Conservation (phyloP, 2,797 vertebrate genomes). For the Gymnodraco acuticeps region DNA sequence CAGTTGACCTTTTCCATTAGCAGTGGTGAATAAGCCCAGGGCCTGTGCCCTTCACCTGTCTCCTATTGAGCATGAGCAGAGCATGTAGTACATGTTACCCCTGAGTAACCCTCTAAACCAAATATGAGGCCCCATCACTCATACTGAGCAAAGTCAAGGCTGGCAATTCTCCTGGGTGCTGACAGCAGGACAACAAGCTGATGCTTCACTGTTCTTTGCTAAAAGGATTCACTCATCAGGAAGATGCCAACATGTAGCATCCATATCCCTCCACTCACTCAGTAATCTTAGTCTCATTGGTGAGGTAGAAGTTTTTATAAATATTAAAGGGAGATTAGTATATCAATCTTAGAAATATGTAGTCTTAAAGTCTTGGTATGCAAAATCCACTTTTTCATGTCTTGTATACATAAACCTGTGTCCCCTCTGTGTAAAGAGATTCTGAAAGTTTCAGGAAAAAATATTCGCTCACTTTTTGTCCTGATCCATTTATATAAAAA, state of each 20-base stretch:
- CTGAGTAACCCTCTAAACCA: constrained; percentile 65
- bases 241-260: constrained; percentile 21
- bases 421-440: too few species aligned
- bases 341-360: background rate
- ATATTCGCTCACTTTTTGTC: too few species aligned
- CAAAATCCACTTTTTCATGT: too few species aligned
- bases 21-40: constrained; percentile 41
- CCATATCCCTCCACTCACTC: background rate
- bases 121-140: constrained; percentile 78
- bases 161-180: constrained; percentile 64
- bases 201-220: constrained; percentile 54
- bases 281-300: background rate
- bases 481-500: too few species aligned
- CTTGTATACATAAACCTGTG: too few species aligned
- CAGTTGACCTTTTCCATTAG: constrained; percentile 71
- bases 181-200: constrained; percentile 65
- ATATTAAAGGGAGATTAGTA: background rate
- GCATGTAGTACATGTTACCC: constrained; percentile 70
- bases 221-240: constrained; percentile 61
- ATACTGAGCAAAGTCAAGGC: constrained; percentile 67
- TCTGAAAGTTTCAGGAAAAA: too few species aligned
- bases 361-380: too few species aligned
- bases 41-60: constrained; percentile 51
- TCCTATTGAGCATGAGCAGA: constrained; percentile 60
- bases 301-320: background rate